Conservation (phyloP, 2,113 vertebrate genomes). For the Rana temporaria region DNA sequence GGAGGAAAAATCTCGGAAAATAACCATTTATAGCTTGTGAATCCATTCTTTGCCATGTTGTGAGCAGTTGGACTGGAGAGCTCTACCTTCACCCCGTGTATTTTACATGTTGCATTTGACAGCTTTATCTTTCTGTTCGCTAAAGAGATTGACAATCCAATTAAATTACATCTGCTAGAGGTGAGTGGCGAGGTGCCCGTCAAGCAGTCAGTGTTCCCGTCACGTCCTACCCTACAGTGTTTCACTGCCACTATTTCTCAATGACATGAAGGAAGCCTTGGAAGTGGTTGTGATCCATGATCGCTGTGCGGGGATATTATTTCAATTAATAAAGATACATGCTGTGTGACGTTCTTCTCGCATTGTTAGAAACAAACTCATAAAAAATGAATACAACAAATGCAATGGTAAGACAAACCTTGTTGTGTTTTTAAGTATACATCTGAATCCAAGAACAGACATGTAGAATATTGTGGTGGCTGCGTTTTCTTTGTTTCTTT, state of each 20-base stretch:
- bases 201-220: constrained; percentile 12
- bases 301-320: background rate
- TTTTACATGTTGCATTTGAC: constrained; percentile 39
- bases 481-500: no score
- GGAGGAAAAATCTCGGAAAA: background rate
- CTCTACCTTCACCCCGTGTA: constrained; percentile 22
- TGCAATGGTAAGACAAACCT: no score
- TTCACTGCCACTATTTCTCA: constrained; percentile 26
- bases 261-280: constrained; percentile 18
- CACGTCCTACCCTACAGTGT: constrained; percentile 24
- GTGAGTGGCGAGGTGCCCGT: constrained; percentile 38
- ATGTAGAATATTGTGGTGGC: no score
- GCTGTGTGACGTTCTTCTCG: background rate
- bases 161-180: constrained; percentile 55
- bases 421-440: no score
- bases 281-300: background rate
- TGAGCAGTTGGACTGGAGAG: constrained; percentile 23
- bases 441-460: no score
- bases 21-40: background rate
- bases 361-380: no score
- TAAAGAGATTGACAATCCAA: constrained; percentile 54
- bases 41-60: constrained; percentile 4
- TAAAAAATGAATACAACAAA: no score
- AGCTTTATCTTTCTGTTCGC: constrained; percentile 43
- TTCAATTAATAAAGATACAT: background rate